These are phyloP conservation scores for Glomeris maerens DNA, from an alignment of 1,140 invertebrate genomes.

Conservation along the genomic window DNA sequence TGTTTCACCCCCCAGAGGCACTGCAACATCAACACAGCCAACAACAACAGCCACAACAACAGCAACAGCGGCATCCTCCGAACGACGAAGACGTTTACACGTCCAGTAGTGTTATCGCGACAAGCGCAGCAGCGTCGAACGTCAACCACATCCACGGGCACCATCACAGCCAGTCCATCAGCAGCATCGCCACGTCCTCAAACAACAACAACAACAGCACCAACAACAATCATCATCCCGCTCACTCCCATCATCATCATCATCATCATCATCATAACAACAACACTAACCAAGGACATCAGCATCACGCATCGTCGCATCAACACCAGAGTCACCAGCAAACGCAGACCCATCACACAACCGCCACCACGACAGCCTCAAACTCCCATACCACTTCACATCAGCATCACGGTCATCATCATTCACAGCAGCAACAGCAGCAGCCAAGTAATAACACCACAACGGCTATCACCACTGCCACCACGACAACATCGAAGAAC, in stretches of 20 bases:
- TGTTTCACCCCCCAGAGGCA: not conserved
- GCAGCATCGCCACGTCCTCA: not conserved
- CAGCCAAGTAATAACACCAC: slow-evolving; percentile 13
- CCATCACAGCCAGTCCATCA: no score
- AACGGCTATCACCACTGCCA: slow-evolving; percentile 46
- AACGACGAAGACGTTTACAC: slow-evolving; percentile 19
- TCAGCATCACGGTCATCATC: slow-evolving; percentile 22
- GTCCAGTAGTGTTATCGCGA: slow-evolving; percentile 9
- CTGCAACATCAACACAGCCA: slow-evolving; percentile 24
- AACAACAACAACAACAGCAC: no score
- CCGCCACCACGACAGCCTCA: slow-evolving; percentile 22
- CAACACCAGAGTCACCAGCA: no score
- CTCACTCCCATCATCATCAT: no score
- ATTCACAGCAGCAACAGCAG: slow-evolving; percentile 16
- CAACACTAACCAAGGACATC: no score
- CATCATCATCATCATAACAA: no score
- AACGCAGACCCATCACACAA: no score
- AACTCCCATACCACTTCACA: no score
- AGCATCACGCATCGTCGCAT: no score
- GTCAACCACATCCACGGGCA: no score
- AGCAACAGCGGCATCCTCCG: slow-evolving; percentile 23
- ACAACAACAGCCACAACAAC: slow-evolving; percentile 20
- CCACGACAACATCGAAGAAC: slow-evolving; percentile 48
- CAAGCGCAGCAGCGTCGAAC: slow-evolving; percentile 18
- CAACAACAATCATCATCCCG: no score